A percentile compares a stretch with the other conserved stretches of the same genome.
Evolutionary conservation across 2,797 vertebrate species (phyloP).

Genomic region (Microctenopoma stevenorrisi): DNA sequence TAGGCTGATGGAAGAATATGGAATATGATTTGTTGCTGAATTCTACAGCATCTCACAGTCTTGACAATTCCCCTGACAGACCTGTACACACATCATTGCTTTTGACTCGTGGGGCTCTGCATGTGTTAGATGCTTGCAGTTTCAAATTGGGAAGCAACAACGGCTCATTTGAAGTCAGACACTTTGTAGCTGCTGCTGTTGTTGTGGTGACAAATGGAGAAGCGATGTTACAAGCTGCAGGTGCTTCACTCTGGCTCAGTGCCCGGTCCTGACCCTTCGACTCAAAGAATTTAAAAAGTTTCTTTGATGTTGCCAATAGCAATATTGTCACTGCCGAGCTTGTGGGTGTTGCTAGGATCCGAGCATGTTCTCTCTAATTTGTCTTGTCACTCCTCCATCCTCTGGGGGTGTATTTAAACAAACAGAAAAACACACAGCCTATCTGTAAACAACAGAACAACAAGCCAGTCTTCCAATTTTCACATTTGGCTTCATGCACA

Average conservation of each 20-base stretch:
- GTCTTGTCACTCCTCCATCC: slow-evolving; percentile 61
- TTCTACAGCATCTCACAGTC: slow-evolving; percentile 17
- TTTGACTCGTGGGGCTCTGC: slow-evolving; percentile 12
- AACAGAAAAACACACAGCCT: slow-evolving; percentile 32
- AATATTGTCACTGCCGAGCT: slow-evolving; percentile 27
- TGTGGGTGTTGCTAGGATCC: slow-evolving; percentile 46
- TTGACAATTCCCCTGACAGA: slow-evolving; percentile 18
- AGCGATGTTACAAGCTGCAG: slow-evolving; percentile 16
- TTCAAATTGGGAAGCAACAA: slow-evolving; percentile 5
- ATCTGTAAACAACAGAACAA: slow-evolving; percentile 55
- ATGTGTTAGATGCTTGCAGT: slow-evolving; percentile 9
- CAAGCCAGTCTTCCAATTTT: slow-evolving; percentile 35
- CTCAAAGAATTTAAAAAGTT: slow-evolving; percentile 21
- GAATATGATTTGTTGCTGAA: background rate
- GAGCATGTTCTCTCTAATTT: slow-evolving; percentile 52
- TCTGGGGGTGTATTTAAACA: slow-evolving; percentile 56
- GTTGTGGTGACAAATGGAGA: slow-evolving; percentile 15
- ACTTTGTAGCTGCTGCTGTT: background rate
- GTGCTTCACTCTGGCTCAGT: slow-evolving; percentile 16
- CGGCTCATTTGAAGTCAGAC: slow-evolving; percentile 34
- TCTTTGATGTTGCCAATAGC: slow-evolving; percentile 47
- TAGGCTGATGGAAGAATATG: too few relatives aligned
- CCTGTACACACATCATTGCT: background rate
- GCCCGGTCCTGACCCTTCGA: slow-evolving; percentile 43
- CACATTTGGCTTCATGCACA: slow-evolving; percentile 30